A percentile compares a stretch with the other conserved stretches of the same genome.
Conservation (phyloP, 2,113 vertebrate genomes). For the Zosterops hypoxanthus region DNA sequence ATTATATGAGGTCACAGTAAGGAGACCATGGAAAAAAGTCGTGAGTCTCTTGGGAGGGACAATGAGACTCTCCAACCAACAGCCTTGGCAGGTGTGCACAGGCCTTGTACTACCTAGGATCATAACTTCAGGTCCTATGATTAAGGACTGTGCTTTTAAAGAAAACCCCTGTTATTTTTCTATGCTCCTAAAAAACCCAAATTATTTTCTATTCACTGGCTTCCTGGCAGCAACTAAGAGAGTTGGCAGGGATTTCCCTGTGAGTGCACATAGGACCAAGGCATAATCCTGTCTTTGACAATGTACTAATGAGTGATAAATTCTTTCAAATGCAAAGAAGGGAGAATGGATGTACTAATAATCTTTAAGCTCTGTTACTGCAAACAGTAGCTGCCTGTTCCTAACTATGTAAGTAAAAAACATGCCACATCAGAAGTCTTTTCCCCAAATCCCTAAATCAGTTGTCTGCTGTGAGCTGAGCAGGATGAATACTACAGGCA, state of each 20-base stretch:
- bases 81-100: neutral
- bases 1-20: neutral
- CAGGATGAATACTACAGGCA: neutral
- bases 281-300: conserved; percentile 55
- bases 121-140: neutral
- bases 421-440: neutral
- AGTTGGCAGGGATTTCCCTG: conserved; percentile 34
- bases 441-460: neutral
- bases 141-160: neutral
- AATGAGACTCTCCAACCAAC: neutral
- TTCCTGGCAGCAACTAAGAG: conserved; percentile 22
- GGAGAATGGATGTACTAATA: conserved; percentile 22
- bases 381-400: conserved; percentile 14
- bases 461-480: neutral
- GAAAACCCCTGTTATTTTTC: neutral
- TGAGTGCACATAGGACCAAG: conserved; percentile 3
- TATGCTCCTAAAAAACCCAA: neutral
- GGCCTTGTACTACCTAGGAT: neutral
- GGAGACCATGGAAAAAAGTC: neutral
- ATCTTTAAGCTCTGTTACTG: conserved; percentile 25
- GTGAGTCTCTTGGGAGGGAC: neutral
- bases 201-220: neutral
- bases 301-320: conserved; percentile 59
- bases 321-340: conserved; percentile 52
- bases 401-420: conserved; percentile 33